A percentile compares a stretch with the other conserved stretches of the same genome.
phyloP scores from a whole-genome alignment of 2,797 vertebrate genomes.

The Bradypodion ventrale region DNA sequence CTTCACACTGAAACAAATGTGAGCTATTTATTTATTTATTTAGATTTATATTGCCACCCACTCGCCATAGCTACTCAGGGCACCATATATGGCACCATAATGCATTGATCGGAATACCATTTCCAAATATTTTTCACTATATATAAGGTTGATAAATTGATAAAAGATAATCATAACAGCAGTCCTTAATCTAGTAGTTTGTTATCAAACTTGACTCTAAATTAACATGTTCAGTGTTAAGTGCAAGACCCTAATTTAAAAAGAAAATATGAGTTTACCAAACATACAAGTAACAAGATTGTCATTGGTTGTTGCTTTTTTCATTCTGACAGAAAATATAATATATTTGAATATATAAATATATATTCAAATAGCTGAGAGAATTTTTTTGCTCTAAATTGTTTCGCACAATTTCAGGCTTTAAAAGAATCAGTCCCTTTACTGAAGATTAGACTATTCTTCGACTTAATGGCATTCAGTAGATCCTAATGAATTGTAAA shows the following conservation, averaged over 20 bases:
- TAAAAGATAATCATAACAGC: no score
- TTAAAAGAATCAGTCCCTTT: slow-evolving; percentile 24
- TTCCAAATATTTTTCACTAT: no score
- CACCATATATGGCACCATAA: no score
- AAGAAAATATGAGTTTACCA: neutral
- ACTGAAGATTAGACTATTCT: slow-evolving; percentile 36
- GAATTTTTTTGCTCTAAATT: slow-evolving; percentile 16
- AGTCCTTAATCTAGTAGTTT: no score
- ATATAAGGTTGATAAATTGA: no score
- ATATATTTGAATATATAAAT: no score
- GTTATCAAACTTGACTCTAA: neutral
- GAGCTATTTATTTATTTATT: no score
- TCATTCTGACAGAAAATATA: slow-evolving; percentile 21
- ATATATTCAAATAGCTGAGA: neutral
- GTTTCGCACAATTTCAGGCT: slow-evolving; percentile 8
- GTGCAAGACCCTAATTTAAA: neutral
- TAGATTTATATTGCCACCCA: no score
- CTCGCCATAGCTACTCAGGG: no score
- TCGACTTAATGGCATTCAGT: slow-evolving; percentile 53
- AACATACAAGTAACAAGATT: neutral
- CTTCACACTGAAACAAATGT: no score
- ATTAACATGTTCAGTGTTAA: neutral
- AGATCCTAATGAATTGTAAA: slow-evolving; percentile 70
- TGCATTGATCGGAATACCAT: no score
- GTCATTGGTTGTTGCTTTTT: slow-evolving; percentile 4